Evolutionary conservation across 2,113 vertebrate species (phyloP).

Genomic region (Zeus faber): DNA sequence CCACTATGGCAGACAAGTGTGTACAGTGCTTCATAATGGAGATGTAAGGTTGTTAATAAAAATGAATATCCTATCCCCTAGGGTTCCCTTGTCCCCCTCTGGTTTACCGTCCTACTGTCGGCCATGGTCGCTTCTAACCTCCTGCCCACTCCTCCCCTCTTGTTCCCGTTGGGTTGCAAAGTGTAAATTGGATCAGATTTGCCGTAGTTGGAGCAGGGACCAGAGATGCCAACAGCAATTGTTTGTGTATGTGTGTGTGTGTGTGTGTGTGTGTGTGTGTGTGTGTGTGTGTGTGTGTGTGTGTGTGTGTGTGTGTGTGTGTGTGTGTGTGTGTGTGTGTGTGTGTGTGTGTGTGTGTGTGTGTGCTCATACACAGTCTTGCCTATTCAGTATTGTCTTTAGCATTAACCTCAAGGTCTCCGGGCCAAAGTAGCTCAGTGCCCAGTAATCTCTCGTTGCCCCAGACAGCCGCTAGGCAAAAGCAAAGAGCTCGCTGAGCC

Average conservation of each 20-base stretch:
- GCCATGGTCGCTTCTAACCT: no score
- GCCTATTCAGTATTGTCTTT: conserved; percentile 35
- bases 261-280: conserved; percentile 5
- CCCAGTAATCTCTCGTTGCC: conserved; percentile 34
- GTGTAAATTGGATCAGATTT: no score
- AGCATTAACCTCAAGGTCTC: conserved; percentile 38
- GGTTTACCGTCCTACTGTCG: no score
- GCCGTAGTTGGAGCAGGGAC: conserved; percentile 25
- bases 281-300: conserved; percentile 1
- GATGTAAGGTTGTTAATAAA: no score
- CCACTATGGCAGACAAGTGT: no score
- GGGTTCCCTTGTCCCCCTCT: no score
- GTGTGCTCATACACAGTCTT: conserved; percentile 32
- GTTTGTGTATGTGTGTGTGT: background rate
- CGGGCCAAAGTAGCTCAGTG: conserved; percentile 29
- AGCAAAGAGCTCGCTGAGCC: conserved; percentile 12
- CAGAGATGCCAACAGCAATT: conserved; percentile 30
- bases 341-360: no score
- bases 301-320: conserved; percentile 10
- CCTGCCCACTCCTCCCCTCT: no score
- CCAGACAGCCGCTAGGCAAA: conserved; percentile 23
- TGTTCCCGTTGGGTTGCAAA: no score
- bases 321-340: no score
- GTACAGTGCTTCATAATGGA: no score
- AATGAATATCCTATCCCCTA: no score